Percentiles rank a stretch among this genome's conserved stretches.
phyloP scores from a whole-genome alignment of 2,113 vertebrate species.

The Megaleporinus macrocephalus region DNA sequence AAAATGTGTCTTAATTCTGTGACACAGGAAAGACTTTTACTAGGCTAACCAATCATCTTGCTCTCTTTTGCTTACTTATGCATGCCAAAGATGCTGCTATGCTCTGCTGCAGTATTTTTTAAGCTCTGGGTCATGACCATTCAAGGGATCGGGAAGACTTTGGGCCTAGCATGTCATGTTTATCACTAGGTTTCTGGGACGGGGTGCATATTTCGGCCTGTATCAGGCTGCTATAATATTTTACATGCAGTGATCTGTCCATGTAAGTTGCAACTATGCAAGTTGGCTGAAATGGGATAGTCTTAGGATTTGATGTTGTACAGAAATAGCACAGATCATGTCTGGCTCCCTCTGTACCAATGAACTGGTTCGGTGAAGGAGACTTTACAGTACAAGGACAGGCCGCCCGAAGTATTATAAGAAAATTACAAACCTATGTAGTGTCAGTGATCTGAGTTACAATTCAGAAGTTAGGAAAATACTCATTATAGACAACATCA shows the following conservation, averaged over 20 bases:
- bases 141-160: not conserved
- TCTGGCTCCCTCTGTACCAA: too few relatives aligned
- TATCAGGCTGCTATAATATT: not conserved
- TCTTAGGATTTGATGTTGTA: too few relatives aligned
- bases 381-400: too few relatives aligned
- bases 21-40: conserved; percentile 2
- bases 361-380: too few relatives aligned
- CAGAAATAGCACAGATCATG: too few relatives aligned
- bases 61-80: conserved; percentile 21
- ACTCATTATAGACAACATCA: too few relatives aligned
- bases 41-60: not conserved
- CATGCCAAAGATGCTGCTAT: conserved; percentile 1
- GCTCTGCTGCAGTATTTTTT: not conserved
- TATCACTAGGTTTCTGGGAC: conserved; percentile 1
- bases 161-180: not conserved
- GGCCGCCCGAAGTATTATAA: too few relatives aligned
- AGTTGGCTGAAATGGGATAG: too few relatives aligned
- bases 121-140: conserved; percentile 7
- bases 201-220: not conserved
- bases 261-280: too few relatives aligned
- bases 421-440: too few relatives aligned
- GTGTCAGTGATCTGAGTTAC: too few relatives aligned
- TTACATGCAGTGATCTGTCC: not conserved
- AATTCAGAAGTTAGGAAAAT: too few relatives aligned
- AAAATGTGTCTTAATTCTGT: not conserved